Evolutionary conservation across 1,140 invertebrate species (phyloP).

Genomic region (Orius insidiosus): DNA sequence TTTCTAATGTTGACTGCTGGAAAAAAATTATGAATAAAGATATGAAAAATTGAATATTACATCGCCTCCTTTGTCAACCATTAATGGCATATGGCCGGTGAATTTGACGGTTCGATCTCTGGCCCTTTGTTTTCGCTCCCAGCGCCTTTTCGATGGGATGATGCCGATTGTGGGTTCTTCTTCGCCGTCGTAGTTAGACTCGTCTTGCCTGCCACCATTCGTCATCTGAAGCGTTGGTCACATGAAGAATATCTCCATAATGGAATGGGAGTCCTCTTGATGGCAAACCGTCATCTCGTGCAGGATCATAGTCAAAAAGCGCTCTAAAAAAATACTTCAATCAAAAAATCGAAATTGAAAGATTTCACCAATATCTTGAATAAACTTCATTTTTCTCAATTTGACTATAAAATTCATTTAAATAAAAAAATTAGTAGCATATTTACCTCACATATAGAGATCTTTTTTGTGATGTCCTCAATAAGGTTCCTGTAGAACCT

Average conservation of each 20-base stretch:
- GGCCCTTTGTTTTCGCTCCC: slow-evolving; percentile 92
- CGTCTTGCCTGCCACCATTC: slow-evolving; percentile 89
- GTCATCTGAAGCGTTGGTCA: slow-evolving; percentile 96
- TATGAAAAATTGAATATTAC: neutral
- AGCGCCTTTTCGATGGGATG: slow-evolving; percentile 70
- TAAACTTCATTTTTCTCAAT: too few relatives aligned
- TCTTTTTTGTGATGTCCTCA: slow-evolving; percentile 49
- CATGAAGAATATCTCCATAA: slow-evolving; percentile 96
- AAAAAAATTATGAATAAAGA: slow-evolving; percentile 21
- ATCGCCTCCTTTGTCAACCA: slow-evolving; percentile 36
- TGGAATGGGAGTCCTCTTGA: slow-evolving; percentile 85
- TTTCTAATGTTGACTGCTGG: slow-evolving; percentile 79
- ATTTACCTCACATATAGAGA: too few relatives aligned
- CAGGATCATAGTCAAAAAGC: slow-evolving; percentile 96
- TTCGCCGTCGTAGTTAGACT: slow-evolving; percentile 38
- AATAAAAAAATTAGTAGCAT: too few relatives aligned
- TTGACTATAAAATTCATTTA: too few relatives aligned
- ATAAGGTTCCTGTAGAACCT: slow-evolving; percentile 46
- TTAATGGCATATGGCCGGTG: slow-evolving; percentile 60
- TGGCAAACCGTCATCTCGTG: slow-evolving; percentile 89
- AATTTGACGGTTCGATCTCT: slow-evolving; percentile 95
- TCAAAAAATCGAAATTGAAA: too few relatives aligned
- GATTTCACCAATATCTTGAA: too few relatives aligned
- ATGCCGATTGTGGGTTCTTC: slow-evolving; percentile 53
- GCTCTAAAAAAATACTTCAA: slow-evolving; percentile 63